Evolutionary conservation across 2,113 vertebrate species (phyloP).

Genomic region (Edolisoma coerulescens): DNA sequence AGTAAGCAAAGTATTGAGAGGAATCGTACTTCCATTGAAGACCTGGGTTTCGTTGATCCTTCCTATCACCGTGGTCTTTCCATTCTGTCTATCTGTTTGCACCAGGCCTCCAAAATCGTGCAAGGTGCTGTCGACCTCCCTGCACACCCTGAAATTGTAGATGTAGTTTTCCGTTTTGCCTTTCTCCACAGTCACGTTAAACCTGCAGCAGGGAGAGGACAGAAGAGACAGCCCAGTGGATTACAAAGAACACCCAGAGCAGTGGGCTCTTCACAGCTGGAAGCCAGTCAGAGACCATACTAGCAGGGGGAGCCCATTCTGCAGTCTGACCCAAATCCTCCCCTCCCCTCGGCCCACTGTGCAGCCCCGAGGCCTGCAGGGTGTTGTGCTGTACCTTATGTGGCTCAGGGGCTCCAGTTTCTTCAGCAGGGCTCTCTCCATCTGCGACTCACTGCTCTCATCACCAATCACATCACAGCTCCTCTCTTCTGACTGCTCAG

Average conservation of each 20-base stretch:
- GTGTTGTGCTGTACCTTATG: conserved; percentile 52
- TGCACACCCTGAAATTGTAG: conserved; percentile 87
- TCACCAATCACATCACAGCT: conserved; percentile 72
- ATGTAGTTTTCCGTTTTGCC: conserved; percentile 62
- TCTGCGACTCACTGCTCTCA: conserved; percentile 57
- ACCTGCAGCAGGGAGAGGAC: conserved; percentile 52
- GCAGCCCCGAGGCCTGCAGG: not conserved
- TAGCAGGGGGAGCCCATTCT: not conserved
- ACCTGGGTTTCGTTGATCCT: conserved; percentile 79
- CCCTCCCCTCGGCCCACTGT: not conserved
- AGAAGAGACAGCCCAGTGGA: not conserved
- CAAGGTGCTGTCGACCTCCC: conserved; percentile 69
- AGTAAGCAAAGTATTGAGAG: not conserved
- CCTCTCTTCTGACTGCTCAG: conserved; percentile 49
- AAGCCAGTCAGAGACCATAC: not conserved
- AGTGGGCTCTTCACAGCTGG: not conserved
- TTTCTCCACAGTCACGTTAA: conserved; percentile 63
- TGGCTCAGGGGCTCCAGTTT: conserved; percentile 66
- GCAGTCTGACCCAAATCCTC: not conserved
- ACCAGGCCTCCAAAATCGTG: conserved; percentile 76
- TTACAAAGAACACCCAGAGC: not conserved
- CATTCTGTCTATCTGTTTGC: conserved; percentile 60
- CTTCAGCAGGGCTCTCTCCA: conserved; percentile 67
- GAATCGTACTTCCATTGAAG: conserved; percentile 85
- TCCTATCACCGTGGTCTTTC: conserved; percentile 72